Base-by-base conservation (phyloP, 2,797 vertebrate species). In the Remorina albescens region DNA sequence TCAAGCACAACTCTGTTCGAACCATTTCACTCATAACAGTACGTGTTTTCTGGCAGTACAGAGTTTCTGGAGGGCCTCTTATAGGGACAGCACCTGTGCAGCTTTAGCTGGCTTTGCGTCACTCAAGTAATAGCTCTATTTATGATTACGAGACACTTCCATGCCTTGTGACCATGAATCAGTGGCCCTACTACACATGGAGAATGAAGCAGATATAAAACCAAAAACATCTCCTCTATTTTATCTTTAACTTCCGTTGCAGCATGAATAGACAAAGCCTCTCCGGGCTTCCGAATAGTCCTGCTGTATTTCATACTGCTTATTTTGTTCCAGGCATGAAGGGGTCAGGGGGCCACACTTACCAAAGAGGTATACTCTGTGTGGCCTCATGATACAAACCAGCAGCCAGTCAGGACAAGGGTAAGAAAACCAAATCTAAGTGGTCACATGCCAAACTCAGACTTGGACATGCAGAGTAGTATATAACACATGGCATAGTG, bases 11-110 rank as follows among this genome's bases (percentile, higher is more conserved):
- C 89, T 86, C 81, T 89, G 74, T 62, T 70, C 12, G 0, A 81
- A 51, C 59, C 78, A 80, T 82, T 87, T 62, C 68, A 26, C 74
- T 49, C 6, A 15, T 66, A 71, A 80, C 78, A 59, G 58, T 59
- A 37, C 59, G 62, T 73, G 84, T 80, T 85, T 82, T 57, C 86
- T 21, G 72, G 70, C 66, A 75, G 80, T 70, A 1, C 37, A 86
- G 86, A 71, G 82, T 62, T 74, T 44, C 60, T 80, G 67, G 67
- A 91, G 87, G 71, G 69, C 77, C 88, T 83, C 88, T 89, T 71
- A 74, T 56, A 50, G 65, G 62, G 70, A 71, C 77, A 30, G 76
- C 79, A 83, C 78, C 80, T 72, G 79, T 39, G 44, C 50, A 18
- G 74, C 71, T 83, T 32, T 11, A 55, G 56, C 53, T 62, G 54